Conservation (phyloP, 2,888 invertebrate species). For the Orchesella flavescens region DNA sequence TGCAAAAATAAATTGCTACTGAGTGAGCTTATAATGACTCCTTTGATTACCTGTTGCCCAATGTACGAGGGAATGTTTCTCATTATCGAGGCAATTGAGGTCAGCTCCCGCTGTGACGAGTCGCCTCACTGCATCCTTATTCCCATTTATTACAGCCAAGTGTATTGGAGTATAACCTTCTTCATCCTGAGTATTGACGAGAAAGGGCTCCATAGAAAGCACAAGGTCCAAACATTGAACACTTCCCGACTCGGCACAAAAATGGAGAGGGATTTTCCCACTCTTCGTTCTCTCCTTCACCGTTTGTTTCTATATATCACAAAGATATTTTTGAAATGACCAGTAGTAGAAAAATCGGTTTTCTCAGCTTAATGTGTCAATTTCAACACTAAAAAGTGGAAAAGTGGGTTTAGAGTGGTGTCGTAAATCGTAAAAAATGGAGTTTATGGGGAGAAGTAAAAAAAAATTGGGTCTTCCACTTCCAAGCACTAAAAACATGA, state of each 20-base stretch:
- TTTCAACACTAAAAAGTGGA: neutral
- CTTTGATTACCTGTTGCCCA: slow-evolving; percentile 93
- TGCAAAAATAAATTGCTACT: no score
- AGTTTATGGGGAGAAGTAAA: no score
- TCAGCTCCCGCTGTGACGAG: slow-evolving; percentile 91
- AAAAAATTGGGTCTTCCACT: no score
- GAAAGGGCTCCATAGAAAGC: slow-evolving; percentile 86
- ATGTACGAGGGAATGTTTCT: slow-evolving; percentile 95
- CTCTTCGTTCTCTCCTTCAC: slow-evolving; percentile 86
- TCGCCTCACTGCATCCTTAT: slow-evolving; percentile 88
- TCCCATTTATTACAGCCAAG: slow-evolving; percentile 95
- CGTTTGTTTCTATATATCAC: slow-evolving; percentile 73
- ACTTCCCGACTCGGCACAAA: slow-evolving; percentile 84
- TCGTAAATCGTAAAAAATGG: no score
- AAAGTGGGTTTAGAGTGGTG: no score
- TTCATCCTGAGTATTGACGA: slow-evolving; percentile 89
- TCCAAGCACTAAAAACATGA: no score
- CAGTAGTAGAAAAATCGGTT: no score
- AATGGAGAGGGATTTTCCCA: slow-evolving; percentile 91
- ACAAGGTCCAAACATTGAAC: slow-evolving; percentile 82
- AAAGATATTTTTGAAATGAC: neutral
- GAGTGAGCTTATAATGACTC: no score
- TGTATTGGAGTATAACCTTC: slow-evolving; percentile 97
- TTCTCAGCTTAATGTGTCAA: neutral
- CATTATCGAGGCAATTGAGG: slow-evolving; percentile 91